Percentiles rank a stretch among this genome's conserved stretches.
These are phyloP conservation scores for Nycticebus coucang DNA, from an alignment of 2,113 vertebrate genomes.

Conservation along the genomic window DNA sequence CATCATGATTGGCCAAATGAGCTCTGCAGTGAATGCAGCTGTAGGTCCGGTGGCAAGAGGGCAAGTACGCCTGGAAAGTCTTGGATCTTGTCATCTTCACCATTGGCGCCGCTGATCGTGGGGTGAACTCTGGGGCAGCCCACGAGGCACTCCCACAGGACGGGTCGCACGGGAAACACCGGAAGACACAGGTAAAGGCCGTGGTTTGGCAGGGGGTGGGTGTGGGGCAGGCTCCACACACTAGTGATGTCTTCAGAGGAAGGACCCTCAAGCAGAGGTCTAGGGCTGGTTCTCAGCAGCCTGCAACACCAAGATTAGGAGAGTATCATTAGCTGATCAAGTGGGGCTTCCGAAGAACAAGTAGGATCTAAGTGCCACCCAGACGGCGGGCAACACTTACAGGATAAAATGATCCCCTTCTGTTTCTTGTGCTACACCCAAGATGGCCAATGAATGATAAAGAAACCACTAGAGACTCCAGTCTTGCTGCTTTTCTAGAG, in stretches of 20 bases:
- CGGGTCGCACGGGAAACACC: constrained; percentile 99
- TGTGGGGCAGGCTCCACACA: constrained; percentile 94
- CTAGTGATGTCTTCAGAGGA: constrained; percentile 84
- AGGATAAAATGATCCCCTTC: background rate
- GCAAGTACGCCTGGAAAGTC: constrained; percentile 99
- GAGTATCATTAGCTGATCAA: background rate
- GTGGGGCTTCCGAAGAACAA: background rate
- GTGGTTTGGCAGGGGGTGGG: constrained; percentile 91
- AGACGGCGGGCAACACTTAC: background rate
- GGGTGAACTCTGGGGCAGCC: constrained; percentile 92
- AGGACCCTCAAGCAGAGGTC: constrained; percentile 51
- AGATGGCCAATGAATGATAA: background rate
- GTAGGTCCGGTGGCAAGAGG: constrained; percentile 98
- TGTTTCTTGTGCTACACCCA: background rate
- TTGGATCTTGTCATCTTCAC: constrained; percentile 99
- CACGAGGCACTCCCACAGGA: constrained; percentile 97
- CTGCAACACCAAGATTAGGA: constrained; percentile 62
- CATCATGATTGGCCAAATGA: constrained; percentile 98
- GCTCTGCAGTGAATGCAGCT: constrained; percentile 99
- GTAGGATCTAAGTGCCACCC: background rate
- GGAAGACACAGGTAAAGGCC: constrained; percentile 99
- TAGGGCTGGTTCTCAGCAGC: constrained; percentile 36
- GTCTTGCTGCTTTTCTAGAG: background rate
- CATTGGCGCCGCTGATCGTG: constrained; percentile 91
- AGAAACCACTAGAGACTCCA: background rate